phyloP scores from a whole-genome alignment of 2,888 invertebrate species.

The Anarsia innoxiella region DNA sequence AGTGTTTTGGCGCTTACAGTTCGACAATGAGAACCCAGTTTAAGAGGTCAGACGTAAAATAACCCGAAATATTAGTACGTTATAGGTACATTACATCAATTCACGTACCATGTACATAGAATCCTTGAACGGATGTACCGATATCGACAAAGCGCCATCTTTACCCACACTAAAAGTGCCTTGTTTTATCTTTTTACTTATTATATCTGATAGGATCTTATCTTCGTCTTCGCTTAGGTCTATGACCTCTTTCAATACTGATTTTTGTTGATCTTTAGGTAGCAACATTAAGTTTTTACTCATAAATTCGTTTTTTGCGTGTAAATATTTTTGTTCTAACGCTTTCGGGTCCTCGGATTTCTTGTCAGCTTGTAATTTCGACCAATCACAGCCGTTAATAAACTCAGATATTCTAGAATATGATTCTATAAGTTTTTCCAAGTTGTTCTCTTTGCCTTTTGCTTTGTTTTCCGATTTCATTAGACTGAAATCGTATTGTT shows the following conservation, averaged over 20 bases:
- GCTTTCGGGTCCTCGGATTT: constrained; percentile 47
- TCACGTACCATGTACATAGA: constrained; percentile 53
- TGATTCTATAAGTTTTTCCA: constrained; percentile 58
- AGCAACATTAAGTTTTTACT: constrained; percentile 59
- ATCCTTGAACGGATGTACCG: constrained; percentile 53
- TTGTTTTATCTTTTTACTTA: constrained; percentile 50
- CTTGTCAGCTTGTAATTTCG: constrained; percentile 45
- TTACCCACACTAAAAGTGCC: constrained; percentile 57
- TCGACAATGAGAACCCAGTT: no score
- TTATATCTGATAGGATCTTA: constrained; percentile 43
- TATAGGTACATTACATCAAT: no score
- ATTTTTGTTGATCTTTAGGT: constrained; percentile 52
- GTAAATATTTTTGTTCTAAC: constrained; percentile 61
- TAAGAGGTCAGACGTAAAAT: no score
- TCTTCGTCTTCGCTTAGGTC: constrained; percentile 61
- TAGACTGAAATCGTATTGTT: constrained; percentile 44
- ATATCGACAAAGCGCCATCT: constrained; percentile 64
- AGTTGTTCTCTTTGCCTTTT: constrained; percentile 50
- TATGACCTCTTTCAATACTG: constrained; percentile 54
- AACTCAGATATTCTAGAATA: constrained; percentile 68
- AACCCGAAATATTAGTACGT: constrained; percentile 15
- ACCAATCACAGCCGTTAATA: constrained; percentile 70
- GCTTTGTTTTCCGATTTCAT: constrained; percentile 38
- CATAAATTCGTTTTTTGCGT: constrained; percentile 70
- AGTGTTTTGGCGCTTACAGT: no score